phyloP scores from a whole-genome alignment of 2,888 invertebrate genomes.

The Venustoraphidia nigricollis region DNA sequence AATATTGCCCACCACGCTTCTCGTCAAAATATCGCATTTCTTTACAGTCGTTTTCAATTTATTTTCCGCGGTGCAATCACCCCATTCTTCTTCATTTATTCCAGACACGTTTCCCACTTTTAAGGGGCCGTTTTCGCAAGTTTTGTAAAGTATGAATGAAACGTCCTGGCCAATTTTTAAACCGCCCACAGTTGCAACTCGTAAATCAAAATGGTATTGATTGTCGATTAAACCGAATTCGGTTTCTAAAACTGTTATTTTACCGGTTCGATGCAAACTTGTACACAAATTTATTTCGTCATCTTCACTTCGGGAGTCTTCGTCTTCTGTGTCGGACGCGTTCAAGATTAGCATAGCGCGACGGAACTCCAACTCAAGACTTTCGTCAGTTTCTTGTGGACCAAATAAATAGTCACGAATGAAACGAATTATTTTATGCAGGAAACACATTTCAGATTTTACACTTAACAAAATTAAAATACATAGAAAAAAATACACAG shows the following conservation, averaged over 20 bases:
- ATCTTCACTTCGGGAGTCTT: not conserved
- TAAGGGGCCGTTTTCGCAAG: conserved; percentile 26
- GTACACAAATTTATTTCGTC: not conserved
- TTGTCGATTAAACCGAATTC: conserved; percentile 43
- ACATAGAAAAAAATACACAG: not conserved
- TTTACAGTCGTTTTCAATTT: conserved; percentile 11
- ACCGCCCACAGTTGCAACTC: conserved; percentile 21
- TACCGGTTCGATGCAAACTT: conserved; percentile 29
- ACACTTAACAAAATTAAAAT: not conserved
- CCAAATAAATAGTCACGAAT: not conserved
- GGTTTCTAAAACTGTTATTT: conserved; percentile 37
- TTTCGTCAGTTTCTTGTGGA: not conserved
- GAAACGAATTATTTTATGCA: not conserved
- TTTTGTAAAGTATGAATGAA: conserved; percentile 36
- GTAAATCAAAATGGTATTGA: conserved; percentile 34
- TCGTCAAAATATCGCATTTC: conserved; percentile 14
- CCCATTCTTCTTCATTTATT: conserved; percentile 24
- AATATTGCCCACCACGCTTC: conserved; percentile 28
- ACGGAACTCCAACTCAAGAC: not conserved
- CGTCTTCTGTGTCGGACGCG: not conserved
- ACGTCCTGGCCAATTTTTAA: conserved; percentile 37
- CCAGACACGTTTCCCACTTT: conserved; percentile 37
- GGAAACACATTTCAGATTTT: not conserved
- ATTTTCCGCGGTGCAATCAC: conserved; percentile 22
- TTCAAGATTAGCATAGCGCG: not conserved